phyloP scores from a whole-genome alignment of 2,113 vertebrate species.

The Laticauda colubrina region DNA sequence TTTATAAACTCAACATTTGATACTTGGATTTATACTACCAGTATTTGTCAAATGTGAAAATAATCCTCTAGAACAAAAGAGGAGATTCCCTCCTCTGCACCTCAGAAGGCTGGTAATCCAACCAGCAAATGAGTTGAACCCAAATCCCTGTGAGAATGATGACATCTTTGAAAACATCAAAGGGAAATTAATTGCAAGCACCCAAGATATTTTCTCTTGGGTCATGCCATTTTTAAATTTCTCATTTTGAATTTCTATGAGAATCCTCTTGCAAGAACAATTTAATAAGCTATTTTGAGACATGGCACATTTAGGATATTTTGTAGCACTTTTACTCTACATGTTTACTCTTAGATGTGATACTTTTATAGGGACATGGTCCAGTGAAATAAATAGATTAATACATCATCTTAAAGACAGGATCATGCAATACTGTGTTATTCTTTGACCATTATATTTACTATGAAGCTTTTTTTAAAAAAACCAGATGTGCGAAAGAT shows the following conservation, averaged over 20 bases:
- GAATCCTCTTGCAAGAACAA: not conserved
- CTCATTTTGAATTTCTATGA: not conserved
- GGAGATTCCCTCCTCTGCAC: constrained; percentile 26
- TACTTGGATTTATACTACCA: too few relatives aligned
- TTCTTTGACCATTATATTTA: not conserved
- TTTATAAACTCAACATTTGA: too few relatives aligned
- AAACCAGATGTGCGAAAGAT: not conserved
- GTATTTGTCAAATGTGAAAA: not conserved
- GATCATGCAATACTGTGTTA: not conserved
- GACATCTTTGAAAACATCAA: constrained; percentile 76
- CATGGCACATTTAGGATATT: not conserved
- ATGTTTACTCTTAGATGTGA: not conserved
- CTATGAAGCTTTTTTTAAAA: not conserved
- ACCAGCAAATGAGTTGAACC: constrained; percentile 67
- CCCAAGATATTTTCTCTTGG: not conserved
- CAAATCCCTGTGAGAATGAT: constrained; percentile 81
- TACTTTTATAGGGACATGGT: not conserved
- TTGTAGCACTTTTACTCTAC: not conserved
- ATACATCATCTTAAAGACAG: not conserved
- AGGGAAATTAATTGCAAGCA: constrained; percentile 84
- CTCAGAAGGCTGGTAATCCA: constrained; percentile 56
- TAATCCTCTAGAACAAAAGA: constrained; percentile 49
- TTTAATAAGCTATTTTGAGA: not conserved
- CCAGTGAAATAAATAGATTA: not conserved
- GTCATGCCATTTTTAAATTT: not conserved